Evolutionary conservation across 2,797 vertebrate species (phyloP).

Genomic region (Protonibea diacanthus): DNA sequence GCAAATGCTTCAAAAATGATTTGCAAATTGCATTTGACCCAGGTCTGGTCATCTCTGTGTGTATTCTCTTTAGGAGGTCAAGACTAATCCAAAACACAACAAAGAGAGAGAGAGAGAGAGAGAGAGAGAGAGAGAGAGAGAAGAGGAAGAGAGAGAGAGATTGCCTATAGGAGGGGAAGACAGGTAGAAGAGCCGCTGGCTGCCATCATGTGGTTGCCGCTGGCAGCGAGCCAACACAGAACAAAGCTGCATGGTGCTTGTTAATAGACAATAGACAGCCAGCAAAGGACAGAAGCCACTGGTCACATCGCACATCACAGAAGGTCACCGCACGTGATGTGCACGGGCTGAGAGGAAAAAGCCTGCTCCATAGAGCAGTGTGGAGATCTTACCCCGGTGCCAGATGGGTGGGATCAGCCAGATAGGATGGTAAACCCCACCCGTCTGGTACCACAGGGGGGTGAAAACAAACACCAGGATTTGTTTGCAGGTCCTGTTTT

Average conservation of each 20-base stretch:
- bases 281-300: conserved; percentile 65
- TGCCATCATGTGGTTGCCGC: conserved; percentile 43
- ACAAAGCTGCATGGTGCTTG: conserved; percentile 64
- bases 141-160: background rate
- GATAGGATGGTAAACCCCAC: conserved; percentile 20
- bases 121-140: background rate
- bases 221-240: conserved; percentile 54
- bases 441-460: conserved; percentile 33
- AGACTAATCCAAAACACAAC: conserved; percentile 18
- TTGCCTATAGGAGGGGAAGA: background rate
- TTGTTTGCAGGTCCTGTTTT: conserved; percentile 25
- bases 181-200: conserved; percentile 60
- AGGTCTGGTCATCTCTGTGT: conserved; percentile 31
- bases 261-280: conserved; percentile 60
- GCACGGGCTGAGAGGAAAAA: conserved; percentile 13
- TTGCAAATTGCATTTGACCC: conserved; percentile 47
- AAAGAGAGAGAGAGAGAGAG: conserved; percentile 28
- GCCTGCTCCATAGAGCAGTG: conserved; percentile 11
- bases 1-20: conserved; percentile 10
- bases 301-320: conserved; percentile 53
- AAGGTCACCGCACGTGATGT: conserved; percentile 49
- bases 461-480: conserved; percentile 40
- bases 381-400: conserved; percentile 10
- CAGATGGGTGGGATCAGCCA: conserved; percentile 44
- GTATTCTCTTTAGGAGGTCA: conserved; percentile 39